phyloP scores from a whole-genome alignment of 2,888 invertebrate genomes.

The Laothoe populi region DNA sequence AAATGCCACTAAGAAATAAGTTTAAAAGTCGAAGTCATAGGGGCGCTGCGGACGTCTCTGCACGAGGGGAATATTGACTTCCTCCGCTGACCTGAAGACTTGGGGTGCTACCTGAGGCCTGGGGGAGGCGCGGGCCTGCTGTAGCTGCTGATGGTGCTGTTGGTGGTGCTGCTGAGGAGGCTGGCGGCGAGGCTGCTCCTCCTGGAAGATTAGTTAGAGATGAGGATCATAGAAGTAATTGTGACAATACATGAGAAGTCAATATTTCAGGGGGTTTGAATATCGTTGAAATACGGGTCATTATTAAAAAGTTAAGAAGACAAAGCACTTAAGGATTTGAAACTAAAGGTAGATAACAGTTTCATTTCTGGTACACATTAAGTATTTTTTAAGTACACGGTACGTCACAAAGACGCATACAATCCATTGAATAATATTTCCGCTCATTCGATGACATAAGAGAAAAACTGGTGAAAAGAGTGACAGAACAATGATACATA shows the following conservation, averaged over 20 bases:
- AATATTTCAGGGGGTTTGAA: too few species aligned
- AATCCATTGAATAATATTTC: constrained; percentile 13
- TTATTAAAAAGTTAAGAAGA: too few species aligned
- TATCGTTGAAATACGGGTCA: neutral
- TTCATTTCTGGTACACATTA: too few species aligned
- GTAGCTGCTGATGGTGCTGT: constrained; percentile 44
- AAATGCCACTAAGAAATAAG: constrained; percentile 16
- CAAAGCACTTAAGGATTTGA: too few species aligned
- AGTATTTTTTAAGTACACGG: neutral
- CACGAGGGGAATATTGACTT: constrained; percentile 93
- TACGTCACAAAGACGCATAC: neutral
- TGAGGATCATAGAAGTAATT: too few species aligned
- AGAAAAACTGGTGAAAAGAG: constrained; percentile 9
- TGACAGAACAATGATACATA: constrained; percentile 14
- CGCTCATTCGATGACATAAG: neutral
- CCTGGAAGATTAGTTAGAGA: constrained; percentile 44
- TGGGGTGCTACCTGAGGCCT: constrained; percentile 80
- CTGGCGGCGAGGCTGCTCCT: constrained; percentile 61
- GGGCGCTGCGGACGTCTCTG: constrained; percentile 89
- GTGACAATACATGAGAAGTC: too few species aligned
- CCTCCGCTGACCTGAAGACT: constrained; percentile 93
- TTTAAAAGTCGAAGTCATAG: constrained; percentile 76
- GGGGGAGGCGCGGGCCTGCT: constrained; percentile 49
- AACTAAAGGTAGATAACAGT: too few species aligned
- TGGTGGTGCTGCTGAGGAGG: constrained; percentile 57